Conservation (phyloP, 1,140 invertebrate genomes). For the Zelostemma sp. region DNA sequence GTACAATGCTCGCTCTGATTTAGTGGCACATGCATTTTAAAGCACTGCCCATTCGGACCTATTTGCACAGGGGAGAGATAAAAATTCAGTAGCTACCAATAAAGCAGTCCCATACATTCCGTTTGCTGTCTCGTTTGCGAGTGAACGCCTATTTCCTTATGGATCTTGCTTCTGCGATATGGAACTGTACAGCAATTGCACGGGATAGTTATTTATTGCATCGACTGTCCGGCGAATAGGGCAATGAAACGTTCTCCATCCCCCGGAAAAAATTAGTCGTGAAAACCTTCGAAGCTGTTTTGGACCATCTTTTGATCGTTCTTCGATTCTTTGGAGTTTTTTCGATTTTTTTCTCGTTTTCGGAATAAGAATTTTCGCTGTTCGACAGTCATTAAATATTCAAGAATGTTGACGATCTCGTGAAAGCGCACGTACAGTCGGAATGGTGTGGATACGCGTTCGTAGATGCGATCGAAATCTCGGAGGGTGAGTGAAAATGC, state of each 20-base stretch:
- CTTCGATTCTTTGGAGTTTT: too few relatives aligned
- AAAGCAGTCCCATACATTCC: constrained; percentile 41
- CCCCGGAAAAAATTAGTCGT: constrained; percentile 1
- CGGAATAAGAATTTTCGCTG: not conserved
- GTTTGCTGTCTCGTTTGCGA: constrained; percentile 25
- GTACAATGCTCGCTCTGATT: constrained; percentile 57
- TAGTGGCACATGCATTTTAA: constrained; percentile 61
- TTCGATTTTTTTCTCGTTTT: not conserved
- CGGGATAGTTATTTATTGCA: constrained; percentile 26
- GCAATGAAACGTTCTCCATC: constrained; percentile 9
- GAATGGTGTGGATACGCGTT: constrained; percentile 24
- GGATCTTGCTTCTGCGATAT: constrained; percentile 17
- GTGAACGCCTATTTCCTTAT: constrained; percentile 42
- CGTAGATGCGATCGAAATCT: constrained; percentile 49
- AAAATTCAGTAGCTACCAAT: constrained; percentile 61
- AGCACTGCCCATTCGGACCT: constrained; percentile 38
- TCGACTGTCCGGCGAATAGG: constrained; percentile 8
- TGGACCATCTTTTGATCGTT: too few relatives aligned
- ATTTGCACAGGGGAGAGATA: constrained; percentile 57
- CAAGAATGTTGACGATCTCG: constrained; percentile 23
- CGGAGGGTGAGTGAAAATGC: constrained; percentile 58
- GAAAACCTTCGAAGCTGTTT: constrained; percentile 4
- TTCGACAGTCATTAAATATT: constrained; percentile 18
- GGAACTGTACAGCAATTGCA: constrained; percentile 16
- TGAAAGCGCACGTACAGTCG: constrained; percentile 11